phyloP scores from a whole-genome alignment of 1,140 invertebrate genomes.

The Drosophila tristis region DNA sequence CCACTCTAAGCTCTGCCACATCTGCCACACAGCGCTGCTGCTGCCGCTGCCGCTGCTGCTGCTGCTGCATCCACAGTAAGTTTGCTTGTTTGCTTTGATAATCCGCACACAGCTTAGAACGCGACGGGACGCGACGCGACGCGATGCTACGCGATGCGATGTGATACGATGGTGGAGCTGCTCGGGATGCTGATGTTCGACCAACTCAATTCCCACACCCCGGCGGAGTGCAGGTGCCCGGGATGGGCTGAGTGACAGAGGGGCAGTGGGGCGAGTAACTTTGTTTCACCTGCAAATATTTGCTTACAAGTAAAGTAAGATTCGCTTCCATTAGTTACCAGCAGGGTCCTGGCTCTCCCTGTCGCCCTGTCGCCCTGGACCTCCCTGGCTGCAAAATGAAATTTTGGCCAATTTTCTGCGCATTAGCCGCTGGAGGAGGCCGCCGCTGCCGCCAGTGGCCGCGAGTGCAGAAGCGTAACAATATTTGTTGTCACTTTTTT shows the following conservation, averaged over 20 bases:
- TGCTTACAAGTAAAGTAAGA: slow-evolving; percentile 79
- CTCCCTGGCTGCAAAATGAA: slow-evolving; percentile 58
- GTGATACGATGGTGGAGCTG: not conserved
- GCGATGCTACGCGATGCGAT: not conserved
- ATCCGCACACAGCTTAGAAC: slow-evolving; percentile 78
- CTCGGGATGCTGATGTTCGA: too few species aligned
- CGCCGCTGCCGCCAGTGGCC: not conserved
- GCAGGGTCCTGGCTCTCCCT: slow-evolving; percentile 14
- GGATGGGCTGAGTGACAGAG: not conserved
- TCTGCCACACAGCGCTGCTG: not conserved
- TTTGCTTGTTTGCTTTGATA: slow-evolving; percentile 74
- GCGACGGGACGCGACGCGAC: slow-evolving; percentile 5
- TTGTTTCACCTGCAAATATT: slow-evolving; percentile 78
- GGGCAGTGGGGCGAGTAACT: slow-evolving; percentile 38
- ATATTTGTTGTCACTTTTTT: slow-evolving; percentile 80
- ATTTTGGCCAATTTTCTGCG: slow-evolving; percentile 79
- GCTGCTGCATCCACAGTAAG: slow-evolving; percentile 27
- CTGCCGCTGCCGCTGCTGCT: not conserved
- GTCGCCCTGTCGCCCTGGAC: slow-evolving; percentile 6
- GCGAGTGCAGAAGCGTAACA: slow-evolving; percentile 54
- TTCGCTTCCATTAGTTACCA: slow-evolving; percentile 75
- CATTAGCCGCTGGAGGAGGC: slow-evolving; percentile 50
- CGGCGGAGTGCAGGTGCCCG: too few species aligned
- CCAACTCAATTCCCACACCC: too few species aligned
- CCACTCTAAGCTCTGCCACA: not conserved